Conservation (phyloP, 2,797 vertebrate species). For the Sebastes goodei region DNA sequence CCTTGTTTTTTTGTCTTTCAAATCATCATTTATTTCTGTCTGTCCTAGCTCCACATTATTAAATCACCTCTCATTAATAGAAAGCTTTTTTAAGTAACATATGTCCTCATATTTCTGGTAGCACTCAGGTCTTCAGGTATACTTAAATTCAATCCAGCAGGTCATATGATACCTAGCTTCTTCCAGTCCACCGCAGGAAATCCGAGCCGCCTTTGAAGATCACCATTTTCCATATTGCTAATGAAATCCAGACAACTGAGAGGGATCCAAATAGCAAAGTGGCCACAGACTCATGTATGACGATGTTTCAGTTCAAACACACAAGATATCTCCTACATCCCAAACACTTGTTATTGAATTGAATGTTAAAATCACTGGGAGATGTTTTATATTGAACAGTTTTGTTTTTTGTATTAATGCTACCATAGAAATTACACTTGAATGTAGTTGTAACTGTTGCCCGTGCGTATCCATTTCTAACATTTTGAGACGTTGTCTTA, state of each 20-base stretch:
- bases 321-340: conserved; percentile 16
- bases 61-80: conserved; percentile 30
- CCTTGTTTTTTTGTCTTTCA: conserved; percentile 1
- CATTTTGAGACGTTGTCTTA: not conserved
- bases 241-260: conserved; percentile 79
- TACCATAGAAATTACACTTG: not conserved
- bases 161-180: conserved; percentile 73
- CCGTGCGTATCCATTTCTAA: conserved; percentile 7
- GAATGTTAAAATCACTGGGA: not conserved
- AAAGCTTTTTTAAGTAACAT: conserved; percentile 36
- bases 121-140: conserved; percentile 67
- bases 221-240: conserved; percentile 79
- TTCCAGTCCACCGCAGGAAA: conserved; percentile 77
- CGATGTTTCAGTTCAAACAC: conserved; percentile 29
- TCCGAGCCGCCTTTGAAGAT: conserved; percentile 79
- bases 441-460: not conserved
- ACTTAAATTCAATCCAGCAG: conserved; percentile 72
- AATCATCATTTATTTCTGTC: not conserved
- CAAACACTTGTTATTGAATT: conserved; percentile 2
- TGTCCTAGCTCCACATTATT: not conserved
- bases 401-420: not conserved
- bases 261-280: conserved; percentile 50
- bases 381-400: not conserved
- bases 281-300: conserved; percentile 43
- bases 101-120: conserved; percentile 48